phyloP scores from a whole-genome alignment of 2,797 vertebrate species.

The Echiichthys vipera region DNA sequence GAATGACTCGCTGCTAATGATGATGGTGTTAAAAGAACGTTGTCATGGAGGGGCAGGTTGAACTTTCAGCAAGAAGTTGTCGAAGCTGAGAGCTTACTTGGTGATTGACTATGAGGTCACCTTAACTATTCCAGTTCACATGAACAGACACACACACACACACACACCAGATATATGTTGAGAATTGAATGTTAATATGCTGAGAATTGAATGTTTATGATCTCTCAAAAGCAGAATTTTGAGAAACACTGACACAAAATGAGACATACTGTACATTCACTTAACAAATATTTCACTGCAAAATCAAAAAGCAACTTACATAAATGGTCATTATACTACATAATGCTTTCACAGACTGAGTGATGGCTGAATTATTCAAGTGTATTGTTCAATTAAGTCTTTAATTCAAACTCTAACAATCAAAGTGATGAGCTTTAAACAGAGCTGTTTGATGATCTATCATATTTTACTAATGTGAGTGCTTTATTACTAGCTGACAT shows the following conservation, averaged over 20 bases:
- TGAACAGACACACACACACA: neutral
- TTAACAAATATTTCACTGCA: neutral
- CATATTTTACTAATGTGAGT: neutral
- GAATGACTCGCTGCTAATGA: conserved; percentile 35
- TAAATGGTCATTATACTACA: neutral
- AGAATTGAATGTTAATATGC: too few species aligned
- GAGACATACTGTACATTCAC: neutral
- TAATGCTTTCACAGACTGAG: neutral
- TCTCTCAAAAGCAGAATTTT: neutral
- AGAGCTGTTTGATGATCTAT: neutral
- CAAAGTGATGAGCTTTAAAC: neutral
- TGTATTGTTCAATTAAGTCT: neutral
- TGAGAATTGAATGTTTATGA: neutral
- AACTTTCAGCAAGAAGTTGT: conserved; percentile 35
- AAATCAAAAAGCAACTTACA: neutral
- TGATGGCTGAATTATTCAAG: neutral
- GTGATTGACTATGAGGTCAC: conserved; percentile 29
- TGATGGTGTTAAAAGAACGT: conserved; percentile 23
- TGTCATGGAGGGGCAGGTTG: conserved; percentile 1
- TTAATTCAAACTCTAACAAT: neutral
- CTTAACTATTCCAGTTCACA: conserved; percentile 22
- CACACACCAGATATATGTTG: neutral
- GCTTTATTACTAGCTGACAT: neutral
- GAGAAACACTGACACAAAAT: neutral
- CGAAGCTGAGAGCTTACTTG: neutral